These are phyloP conservation scores for Aphidius colemani DNA, from an alignment of 2,888 invertebrate species.

Conservation along the genomic window DNA sequence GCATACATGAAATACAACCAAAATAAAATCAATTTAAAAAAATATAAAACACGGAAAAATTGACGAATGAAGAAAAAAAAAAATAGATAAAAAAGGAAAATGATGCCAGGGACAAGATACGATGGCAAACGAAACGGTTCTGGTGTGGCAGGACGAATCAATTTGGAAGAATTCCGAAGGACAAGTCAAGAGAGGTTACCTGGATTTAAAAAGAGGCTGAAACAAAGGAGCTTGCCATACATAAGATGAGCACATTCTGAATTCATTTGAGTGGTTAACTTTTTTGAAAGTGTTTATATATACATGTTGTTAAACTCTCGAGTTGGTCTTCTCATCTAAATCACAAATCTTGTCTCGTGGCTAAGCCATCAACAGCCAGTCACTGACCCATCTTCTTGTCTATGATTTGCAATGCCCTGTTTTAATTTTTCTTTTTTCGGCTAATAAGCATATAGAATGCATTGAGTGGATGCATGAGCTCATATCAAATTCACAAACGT, in stretches of 20 bases:
- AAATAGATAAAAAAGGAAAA: too few species aligned
- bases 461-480: too few species aligned
- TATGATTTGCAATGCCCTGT: slow-evolving; percentile 38
- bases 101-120: slow-evolving; percentile 25
- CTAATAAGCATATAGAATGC: slow-evolving; percentile 32
- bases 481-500: too few species aligned
- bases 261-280: too few species aligned
- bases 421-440: slow-evolving; percentile 12
- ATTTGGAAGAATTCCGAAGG: slow-evolving; percentile 38
- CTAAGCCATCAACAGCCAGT: slow-evolving; percentile 27
- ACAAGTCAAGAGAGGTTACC: slow-evolving; percentile 31
- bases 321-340: slow-evolving; percentile 54
- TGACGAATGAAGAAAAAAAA: too few species aligned
- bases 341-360: slow-evolving; percentile 53
- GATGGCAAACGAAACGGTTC: slow-evolving; percentile 27
- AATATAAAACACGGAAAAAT: background rate
- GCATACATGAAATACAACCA: background rate
- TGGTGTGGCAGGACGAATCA: slow-evolving; percentile 38
- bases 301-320: slow-evolving; percentile 12
- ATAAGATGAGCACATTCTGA: slow-evolving; percentile 4
- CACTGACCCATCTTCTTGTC: slow-evolving; percentile 53
- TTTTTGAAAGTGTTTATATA: background rate
- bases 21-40: too few species aligned
- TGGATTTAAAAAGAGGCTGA: slow-evolving; percentile 28
- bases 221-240: slow-evolving; percentile 32